Conservation (phyloP, 1,140 invertebrate species). For the Acromyrmex heyeri region DNA sequence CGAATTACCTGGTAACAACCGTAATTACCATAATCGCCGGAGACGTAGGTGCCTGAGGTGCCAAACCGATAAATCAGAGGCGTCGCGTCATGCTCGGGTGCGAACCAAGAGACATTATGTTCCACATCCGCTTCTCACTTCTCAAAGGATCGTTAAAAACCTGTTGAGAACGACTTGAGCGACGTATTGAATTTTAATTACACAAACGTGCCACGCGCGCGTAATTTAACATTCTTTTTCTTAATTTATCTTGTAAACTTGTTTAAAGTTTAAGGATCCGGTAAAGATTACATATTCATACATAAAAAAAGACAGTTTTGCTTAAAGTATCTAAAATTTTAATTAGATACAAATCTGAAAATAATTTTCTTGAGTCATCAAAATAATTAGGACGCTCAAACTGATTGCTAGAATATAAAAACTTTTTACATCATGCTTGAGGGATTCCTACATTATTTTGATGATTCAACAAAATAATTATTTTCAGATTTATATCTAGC, state of each 20-base stretch:
- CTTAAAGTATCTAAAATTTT: too few species aligned
- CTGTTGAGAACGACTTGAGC: constrained; percentile 18
- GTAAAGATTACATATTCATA: not conserved
- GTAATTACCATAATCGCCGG: constrained; percentile 66
- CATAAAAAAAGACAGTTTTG: too few species aligned
- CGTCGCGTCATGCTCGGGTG: constrained; percentile 49
- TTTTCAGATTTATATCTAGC: too few species aligned
- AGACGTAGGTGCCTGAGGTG: constrained; percentile 43
- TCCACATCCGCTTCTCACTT: constrained; percentile 9
- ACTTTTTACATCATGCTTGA: too few species aligned
- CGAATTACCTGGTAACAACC: constrained; percentile 67
- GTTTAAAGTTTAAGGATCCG: not conserved
- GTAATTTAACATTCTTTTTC: not conserved
- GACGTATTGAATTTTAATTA: constrained; percentile 47
- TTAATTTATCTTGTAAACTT: not conserved
- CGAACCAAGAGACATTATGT: constrained; percentile 46
- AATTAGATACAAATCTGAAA: too few species aligned
- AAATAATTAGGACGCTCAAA: too few species aligned
- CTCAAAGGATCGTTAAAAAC: constrained; percentile 37
- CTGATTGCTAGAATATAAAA: too few species aligned
- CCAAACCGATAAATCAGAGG: constrained; percentile 66
- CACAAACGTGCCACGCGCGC: not conserved
- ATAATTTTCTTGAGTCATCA: too few species aligned
- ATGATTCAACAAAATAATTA: too few species aligned
- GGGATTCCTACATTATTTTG: too few species aligned